Percentiles rank a stretch among this genome's conserved stretches.
These are phyloP conservation scores for Amphiduros pacificus DNA, from an alignment of 2,888 invertebrate species.

Conservation along the genomic window DNA sequence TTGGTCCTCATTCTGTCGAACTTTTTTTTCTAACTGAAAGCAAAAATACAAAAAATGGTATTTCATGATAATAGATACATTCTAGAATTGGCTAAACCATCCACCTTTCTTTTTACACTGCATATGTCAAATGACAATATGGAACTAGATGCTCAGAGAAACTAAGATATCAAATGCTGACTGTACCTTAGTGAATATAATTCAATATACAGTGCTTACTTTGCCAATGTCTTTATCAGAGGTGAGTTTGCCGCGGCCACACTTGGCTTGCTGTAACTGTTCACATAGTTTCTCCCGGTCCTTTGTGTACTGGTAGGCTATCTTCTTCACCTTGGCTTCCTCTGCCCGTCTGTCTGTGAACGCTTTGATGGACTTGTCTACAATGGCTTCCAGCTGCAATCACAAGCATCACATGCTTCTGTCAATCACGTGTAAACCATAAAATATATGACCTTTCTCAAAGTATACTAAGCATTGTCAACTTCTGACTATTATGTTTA, in stretches of 20 bases:
- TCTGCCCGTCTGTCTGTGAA: conserved; percentile 83
- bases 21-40: conserved; percentile 79
- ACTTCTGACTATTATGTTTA: no score
- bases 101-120: background rate
- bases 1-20: conserved; percentile 85
- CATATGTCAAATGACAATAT: background rate
- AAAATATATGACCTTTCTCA: no score
- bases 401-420: background rate
- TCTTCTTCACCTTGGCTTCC: conserved; percentile 83
- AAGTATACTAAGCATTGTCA: no score
- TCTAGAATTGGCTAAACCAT: background rate
- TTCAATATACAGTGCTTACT: conserved; percentile 51
- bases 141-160: background rate
- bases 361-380: conserved; percentile 81
- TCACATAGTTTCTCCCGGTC: conserved; percentile 92
- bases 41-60: background rate
- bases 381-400: conserved; percentile 65
- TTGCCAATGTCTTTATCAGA: conserved; percentile 68
- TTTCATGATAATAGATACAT: background rate
- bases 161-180: background rate
- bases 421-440: no score
- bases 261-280: conserved; percentile 59
- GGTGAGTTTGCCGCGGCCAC: conserved; percentile 51
- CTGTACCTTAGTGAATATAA: background rate
- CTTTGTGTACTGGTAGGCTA: conserved; percentile 81